A percentile compares a stretch with the other conserved stretches of the same genome.
Conservation (phyloP, 53 echinoderm and acorn worm species). For the Henricia sp. region DNA sequence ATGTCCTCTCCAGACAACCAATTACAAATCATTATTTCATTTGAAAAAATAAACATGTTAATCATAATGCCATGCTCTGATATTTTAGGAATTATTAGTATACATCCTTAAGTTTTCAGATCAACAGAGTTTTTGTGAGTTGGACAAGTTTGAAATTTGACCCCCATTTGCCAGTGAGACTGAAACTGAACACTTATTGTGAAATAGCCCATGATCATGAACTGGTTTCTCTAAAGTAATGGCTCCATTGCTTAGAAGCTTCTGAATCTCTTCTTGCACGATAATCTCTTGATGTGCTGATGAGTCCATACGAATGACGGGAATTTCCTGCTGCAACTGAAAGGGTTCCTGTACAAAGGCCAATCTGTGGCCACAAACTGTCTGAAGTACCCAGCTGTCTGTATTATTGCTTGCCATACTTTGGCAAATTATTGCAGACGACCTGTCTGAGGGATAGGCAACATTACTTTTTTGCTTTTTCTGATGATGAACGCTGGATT, state of each 20-base stretch:
- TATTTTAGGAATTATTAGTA: no score
- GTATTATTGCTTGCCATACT: not conserved
- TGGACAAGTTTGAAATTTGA: no score
- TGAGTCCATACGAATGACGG: not conserved
- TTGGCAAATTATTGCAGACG: not conserved
- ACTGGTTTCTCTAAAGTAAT: not conserved
- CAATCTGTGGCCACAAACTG: not conserved
- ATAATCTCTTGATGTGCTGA: not conserved
- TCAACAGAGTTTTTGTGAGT: no score
- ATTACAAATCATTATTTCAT: no score
- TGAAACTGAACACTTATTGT: no score
- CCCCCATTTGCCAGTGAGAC: no score
- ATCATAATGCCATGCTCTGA: no score
- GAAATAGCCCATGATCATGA: no score
- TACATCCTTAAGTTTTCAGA: no score
- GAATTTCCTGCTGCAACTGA: not conserved
- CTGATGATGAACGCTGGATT: not conserved
- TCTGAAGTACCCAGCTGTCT: not conserved
- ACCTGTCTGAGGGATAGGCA: not conserved
- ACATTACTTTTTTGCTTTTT: not conserved
- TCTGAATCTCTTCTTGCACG: not conserved
- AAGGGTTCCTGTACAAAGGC: not conserved
- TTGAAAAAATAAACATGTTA: no score
- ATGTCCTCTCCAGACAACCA: no score
- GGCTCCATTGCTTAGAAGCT: not conserved